phyloP scores from a whole-genome alignment of 2,113 vertebrate species.

The Recurvirostra avosetta region DNA sequence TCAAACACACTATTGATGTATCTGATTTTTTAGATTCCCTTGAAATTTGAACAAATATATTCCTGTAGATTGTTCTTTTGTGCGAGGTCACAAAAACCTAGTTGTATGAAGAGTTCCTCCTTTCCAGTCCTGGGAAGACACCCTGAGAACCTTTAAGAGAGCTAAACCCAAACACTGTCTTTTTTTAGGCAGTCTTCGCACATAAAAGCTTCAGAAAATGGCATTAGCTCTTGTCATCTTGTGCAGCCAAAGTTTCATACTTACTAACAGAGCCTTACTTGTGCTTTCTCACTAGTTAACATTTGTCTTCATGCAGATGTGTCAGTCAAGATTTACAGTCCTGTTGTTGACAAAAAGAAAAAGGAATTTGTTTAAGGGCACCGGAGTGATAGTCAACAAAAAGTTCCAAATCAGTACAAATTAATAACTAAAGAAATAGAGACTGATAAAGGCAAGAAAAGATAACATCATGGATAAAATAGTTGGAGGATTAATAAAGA shows the following conservation, averaged over 20 bases:
- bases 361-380: not conserved
- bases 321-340: not conserved
- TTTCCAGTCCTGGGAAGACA: not conserved
- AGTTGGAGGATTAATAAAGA: not conserved
- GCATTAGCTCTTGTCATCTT: not conserved
- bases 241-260: not conserved
- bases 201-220: not conserved
- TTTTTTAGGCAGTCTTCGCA: not conserved
- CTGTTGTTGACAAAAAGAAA: not conserved
- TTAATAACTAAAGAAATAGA: not conserved
- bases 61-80: not conserved
- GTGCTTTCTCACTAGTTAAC: not conserved
- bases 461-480: not conserved
- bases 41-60: not conserved
- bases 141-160: not conserved
- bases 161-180: not conserved
- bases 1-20: not conserved
- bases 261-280: not conserved
- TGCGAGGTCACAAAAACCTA: not conserved
- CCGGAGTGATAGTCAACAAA: not conserved
- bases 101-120: not conserved
- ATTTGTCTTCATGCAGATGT: not conserved
- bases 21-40: not conserved
- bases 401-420: not conserved
- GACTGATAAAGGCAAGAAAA: not conserved